phyloP scores from a whole-genome alignment of 2,888 invertebrate species.

The Temnothorax rugatulus region DNA sequence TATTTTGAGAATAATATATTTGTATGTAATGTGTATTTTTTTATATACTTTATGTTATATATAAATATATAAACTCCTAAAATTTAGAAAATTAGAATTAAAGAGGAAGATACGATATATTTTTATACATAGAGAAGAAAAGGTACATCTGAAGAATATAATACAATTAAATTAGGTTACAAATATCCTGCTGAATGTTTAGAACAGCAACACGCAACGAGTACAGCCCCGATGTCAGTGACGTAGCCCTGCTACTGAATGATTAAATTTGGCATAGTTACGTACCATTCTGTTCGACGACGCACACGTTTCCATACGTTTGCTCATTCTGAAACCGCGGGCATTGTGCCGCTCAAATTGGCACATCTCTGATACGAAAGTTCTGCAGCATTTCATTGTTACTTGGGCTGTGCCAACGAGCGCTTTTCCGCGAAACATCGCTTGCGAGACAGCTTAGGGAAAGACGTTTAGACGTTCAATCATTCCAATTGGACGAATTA shows the following conservation, averaged over 20 bases:
- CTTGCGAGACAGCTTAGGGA: conserved; percentile 54
- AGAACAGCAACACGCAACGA: background rate
- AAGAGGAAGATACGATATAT: background rate
- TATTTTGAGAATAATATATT: background rate
- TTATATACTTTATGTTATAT: background rate
- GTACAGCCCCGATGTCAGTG: conserved; percentile 48
- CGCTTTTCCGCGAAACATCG: conserved; percentile 54
- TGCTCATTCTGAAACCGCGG: conserved; percentile 75
- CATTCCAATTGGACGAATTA: background rate
- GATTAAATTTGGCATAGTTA: conserved; percentile 80
- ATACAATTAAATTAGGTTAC: background rate
- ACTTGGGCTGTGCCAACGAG: conserved; percentile 57
- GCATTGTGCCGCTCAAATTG: conserved; percentile 80
- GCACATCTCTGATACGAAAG: conserved; percentile 83
- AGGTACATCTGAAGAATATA: background rate
- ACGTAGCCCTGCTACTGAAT: conserved; percentile 65
- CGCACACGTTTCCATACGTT: conserved; percentile 67
- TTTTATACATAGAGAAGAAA: background rate
- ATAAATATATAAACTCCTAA: background rate
- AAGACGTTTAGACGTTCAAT: conserved; percentile 39
- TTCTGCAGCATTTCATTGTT: conserved; percentile 74
- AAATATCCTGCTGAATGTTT: background rate
- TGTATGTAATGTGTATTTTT: background rate
- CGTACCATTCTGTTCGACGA: conserved; percentile 70
- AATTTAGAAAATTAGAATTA: background rate